These are phyloP conservation scores for Erethizon dorsatum DNA, from an alignment of 2,797 vertebrate genomes.

Conservation along the genomic window DNA sequence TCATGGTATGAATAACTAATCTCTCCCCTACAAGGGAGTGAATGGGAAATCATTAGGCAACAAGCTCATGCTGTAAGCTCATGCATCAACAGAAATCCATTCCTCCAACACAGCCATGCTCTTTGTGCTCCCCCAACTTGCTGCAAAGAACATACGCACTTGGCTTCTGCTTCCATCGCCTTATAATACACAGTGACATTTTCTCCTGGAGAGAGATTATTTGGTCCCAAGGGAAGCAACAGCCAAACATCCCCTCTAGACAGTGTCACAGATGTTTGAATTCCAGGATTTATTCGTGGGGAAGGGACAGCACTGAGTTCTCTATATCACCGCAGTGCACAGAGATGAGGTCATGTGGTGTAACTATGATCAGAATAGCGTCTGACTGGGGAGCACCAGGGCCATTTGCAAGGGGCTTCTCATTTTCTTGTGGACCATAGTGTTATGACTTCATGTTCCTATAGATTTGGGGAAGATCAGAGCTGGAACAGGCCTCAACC, in stretches of 20 bases:
- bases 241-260: conserved; percentile 60
- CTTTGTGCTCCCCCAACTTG: background rate
- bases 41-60: conserved; percentile 86
- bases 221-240: conserved; percentile 75
- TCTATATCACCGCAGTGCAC: background rate
- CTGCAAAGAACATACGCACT: background rate
- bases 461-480: background rate
- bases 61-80: conserved; percentile 79
- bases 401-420: background rate
- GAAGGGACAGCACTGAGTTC: background rate
- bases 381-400: accelerated
- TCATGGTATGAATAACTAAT: conserved; percentile 82
- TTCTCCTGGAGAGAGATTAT: conserved; percentile 80
- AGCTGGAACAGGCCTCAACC: background rate
- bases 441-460: background rate
- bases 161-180: conserved; percentile 74
- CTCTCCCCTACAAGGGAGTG: conserved; percentile 78
- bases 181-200: conserved; percentile 78
- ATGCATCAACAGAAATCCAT: conserved; percentile 79
- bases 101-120: conserved; percentile 68
- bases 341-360: background rate
- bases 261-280: background rate
- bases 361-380: background rate
- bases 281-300: background rate
- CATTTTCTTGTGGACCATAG: background rate